Evolutionary conservation across 2,113 vertebrate genomes (phyloP), one percentile per base, ranked within the genome.

Genomic region (Picathartes gymnocephalus): DNA sequence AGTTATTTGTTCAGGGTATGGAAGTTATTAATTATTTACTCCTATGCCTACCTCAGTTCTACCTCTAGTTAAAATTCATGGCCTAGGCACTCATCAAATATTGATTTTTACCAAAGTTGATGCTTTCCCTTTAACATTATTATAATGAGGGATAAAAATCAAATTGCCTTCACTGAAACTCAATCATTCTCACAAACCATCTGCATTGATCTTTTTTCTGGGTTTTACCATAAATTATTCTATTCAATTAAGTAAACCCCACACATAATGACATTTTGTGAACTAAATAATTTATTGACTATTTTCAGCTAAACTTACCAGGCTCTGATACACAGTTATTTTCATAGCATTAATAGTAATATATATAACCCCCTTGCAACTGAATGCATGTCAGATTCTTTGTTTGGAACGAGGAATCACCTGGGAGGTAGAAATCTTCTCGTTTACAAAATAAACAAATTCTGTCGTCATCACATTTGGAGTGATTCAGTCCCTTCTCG

Each of bases 91-190:
- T 98, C 97, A 97, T 99, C 98, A 98, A 99, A 98, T 99, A 99
- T 98, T 98, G 98, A 99, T 99, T 98, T 98, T 97, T 97, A 97
- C 97, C 98, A 98, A 97, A 96, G 96, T 96, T 97, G 98, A 97
- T 98, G 97, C 96, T 97, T 98, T 97, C 95, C 97, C 98, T 98
- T 98, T 97, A 98, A 98, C 97, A 97, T 98, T 98, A 97, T 98
- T 98, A 98, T 98, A 98, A 98, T 98, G 98, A 98, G 98, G 98
- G 98, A 98, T 98, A 97, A 98, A 98, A 98, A 98, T 98, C 97
- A 97, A 98, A 98, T 98, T 97, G 98, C 96, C 95, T 94, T 91
- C 89, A 62, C 97, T 95, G 97, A 97, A 97, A 97, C 97, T 97
- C 98, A 97, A 97, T 98, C 97, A 97, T 97, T 97, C 97, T 96